Evolutionary conservation across 2,113 vertebrate genomes (phyloP), one percentile per base, ranked within the genome.

Genomic region (Mustela nigripes): DNA sequence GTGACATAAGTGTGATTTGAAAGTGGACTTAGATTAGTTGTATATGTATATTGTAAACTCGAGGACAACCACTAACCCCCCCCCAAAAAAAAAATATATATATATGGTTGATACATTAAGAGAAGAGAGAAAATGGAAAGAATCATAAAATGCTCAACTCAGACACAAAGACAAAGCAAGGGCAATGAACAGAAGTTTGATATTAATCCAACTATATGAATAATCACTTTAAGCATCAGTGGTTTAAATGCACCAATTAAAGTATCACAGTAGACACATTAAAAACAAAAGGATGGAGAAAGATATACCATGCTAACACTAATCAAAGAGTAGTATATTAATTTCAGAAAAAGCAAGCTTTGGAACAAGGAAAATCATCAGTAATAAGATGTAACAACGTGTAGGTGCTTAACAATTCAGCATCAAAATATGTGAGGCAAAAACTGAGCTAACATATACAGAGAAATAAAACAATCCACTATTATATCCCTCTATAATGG

Each of bases 341-440:
- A 76, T 74, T 76, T 76, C 74, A 76, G 86, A 93, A 39, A 89
- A 96, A 58, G 33, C 90, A 82, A 74, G 81, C 16, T 63, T 56
- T 4, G 85, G 62, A 79, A 31, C 11, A 73, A 80, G 86, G 86
- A 50, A 87, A 91, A 42, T 22, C 31, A 31, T 74, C 31, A 67
- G 36, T 21, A 39, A 67, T 91, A 48, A 86, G n/a, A 76, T 65
- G 58, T 76, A 48, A 31, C 5, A 50, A 86, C 36, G 21, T 69
- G 21, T 63, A 58, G 15, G 6, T 65, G 58, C 1, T 74, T 69
- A 36, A 50, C 33, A 73, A 31, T 1, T 73, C 15, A 50, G 7
- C 71, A 73, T 71, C n/a, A 45, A 91, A 87, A 53, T 71, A 80
- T 31, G 21, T 39, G 22, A 82, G 21, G 89, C 82, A 76, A 26